Evolutionary conservation across 2,888 invertebrate genomes (phyloP), one percentile per base, ranked within the genome.

Genomic region (Neocrepidodera transversa): DNA sequence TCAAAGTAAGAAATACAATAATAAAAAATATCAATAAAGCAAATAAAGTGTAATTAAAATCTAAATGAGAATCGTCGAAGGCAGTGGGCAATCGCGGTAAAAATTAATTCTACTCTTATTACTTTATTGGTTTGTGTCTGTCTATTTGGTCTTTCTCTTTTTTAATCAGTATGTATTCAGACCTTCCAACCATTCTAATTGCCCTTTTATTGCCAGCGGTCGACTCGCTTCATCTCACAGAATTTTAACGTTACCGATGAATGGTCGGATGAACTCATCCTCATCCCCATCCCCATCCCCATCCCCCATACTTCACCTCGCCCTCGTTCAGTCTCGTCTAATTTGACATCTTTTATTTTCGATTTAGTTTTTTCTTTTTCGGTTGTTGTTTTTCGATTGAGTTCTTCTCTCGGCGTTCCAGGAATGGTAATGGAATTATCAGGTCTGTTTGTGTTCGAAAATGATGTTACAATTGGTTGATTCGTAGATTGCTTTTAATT

Each of bases 51-150:
- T 53, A 53, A 53, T 53, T 53, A 13, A 43, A 43, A 32, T 53
- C 30, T 43, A 58, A 58, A 38, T 18, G 13, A 32, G n/a, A 50
- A 20, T 35, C 42, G 32, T 20, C 17, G 47, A 52, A 32, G 7
- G 18, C 30, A 36, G 28, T 23, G 16, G 32, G 50, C 55, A 35
- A 28, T 18, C 47, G 32, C 45, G 55, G 45, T 55, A 52, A 76
- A 77, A 78, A 78, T 78, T 78, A 78, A 78, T 76, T 78, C 74
- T 76, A 75, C 76, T 76, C 76, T 76, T 78, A 78, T 78, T 78
- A 78, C 78, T 78, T 78, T 79, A 78, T 78, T 78, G 78, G 78
- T 78, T 78, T 78, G 78, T 76, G 77, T 75, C 75, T 75, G 76
- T 76, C 77, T 76, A 74, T 76, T 76, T 75, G 74, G 76, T 74